These are phyloP conservation scores for Popillia japonica DNA, from an alignment of 1,140 invertebrate species.

Conservation along the genomic window DNA sequence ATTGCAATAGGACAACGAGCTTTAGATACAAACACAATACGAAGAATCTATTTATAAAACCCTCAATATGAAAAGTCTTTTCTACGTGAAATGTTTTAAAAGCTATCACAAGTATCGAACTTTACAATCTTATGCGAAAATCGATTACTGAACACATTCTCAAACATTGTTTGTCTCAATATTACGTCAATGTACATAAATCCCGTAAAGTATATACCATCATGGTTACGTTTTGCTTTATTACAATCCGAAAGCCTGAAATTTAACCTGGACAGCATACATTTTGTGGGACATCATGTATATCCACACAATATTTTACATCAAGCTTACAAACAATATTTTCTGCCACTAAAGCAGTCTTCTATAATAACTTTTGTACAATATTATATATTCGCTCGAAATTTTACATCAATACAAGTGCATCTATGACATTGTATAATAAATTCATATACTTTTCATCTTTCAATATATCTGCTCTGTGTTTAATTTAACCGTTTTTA, in stretches of 20 bases:
- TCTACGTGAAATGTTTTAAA: slow-evolving; percentile 6
- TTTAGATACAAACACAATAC: neutral
- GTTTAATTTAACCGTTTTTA: neutral
- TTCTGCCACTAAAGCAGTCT: neutral
- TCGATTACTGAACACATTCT: slow-evolving; percentile 23
- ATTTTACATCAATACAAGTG: neutral
- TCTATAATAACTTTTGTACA: neutral
- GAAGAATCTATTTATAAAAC: neutral
- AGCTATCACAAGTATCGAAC: slow-evolving; percentile 10
- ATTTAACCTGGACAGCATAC: neutral
- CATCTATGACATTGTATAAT: slow-evolving; percentile 24
- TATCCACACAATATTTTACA: too few species aligned
- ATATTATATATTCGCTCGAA: neutral
- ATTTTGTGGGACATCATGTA: too few species aligned
- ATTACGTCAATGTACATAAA: too few species aligned
- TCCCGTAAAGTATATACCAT: too few species aligned
- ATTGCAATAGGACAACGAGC: too few species aligned
- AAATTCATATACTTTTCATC: neutral
- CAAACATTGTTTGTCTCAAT: neutral
- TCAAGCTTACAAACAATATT: neutral
- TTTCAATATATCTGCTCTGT: neutral
- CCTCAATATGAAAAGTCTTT: neutral
- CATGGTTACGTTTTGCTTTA: too few species aligned
- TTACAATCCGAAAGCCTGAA: neutral
- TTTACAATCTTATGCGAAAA: slow-evolving; percentile 10